Percentiles rank a stretch among this genome's conserved stretches.
Conservation (phyloP, 2,888 invertebrate genomes). For the Alitta virens region DNA sequence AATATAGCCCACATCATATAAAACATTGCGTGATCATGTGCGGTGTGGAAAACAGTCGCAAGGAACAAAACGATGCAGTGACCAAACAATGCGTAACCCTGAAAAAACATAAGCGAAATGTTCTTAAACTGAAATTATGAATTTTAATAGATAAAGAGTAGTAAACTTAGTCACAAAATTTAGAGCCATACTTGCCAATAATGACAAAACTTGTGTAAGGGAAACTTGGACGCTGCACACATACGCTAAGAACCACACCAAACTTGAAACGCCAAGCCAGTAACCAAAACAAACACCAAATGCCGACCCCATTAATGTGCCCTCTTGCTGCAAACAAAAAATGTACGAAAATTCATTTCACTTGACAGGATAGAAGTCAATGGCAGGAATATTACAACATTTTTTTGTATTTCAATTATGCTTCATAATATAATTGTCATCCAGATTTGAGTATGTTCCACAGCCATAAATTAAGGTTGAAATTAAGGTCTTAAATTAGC, state of each 20-base stretch:
- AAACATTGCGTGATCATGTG: slow-evolving; percentile 58
- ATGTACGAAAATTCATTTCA: too few relatives aligned
- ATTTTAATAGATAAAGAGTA: too few relatives aligned
- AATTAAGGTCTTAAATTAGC: background rate
- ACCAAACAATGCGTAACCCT: slow-evolving; percentile 59
- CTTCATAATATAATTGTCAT: too few relatives aligned
- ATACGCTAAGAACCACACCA: slow-evolving; percentile 55
- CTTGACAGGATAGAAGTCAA: too few relatives aligned
- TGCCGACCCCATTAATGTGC: slow-evolving; percentile 60
- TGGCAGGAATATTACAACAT: background rate
- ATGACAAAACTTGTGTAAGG: slow-evolving; percentile 55
- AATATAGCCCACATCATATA: slow-evolving; percentile 55
- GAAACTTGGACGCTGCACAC: slow-evolving; percentile 56
- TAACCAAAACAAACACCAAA: slow-evolving; percentile 60
- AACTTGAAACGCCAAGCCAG: slow-evolving; percentile 57
- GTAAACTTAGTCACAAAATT: too few relatives aligned
- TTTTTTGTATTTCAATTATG: too few relatives aligned
- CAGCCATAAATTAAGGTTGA: background rate
- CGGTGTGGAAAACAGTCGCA: slow-evolving; percentile 57
- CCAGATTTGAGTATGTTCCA: too few relatives aligned
- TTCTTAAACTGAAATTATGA: too few relatives aligned
- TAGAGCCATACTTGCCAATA: slow-evolving; percentile 53
- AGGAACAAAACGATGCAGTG: slow-evolving; percentile 59
- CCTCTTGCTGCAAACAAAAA: slow-evolving; percentile 56
- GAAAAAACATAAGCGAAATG: slow-evolving; percentile 20